Evolutionary conservation across 2,888 invertebrate genomes (phyloP), one percentile per base, ranked within the genome.

Genomic region (Macaria liturata): DNA sequence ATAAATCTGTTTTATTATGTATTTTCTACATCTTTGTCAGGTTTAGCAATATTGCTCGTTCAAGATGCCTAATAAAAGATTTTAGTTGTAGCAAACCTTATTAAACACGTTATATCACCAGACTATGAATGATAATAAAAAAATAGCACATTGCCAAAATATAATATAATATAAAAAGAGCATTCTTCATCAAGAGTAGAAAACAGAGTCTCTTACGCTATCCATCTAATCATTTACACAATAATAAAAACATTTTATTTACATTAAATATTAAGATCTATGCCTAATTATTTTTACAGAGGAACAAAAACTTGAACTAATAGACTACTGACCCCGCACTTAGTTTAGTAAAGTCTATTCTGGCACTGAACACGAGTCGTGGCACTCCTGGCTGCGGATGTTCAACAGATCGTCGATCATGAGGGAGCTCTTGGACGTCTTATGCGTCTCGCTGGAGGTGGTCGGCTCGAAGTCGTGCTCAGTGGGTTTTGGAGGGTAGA

Each of bases 201-300:
- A 68, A 71, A 77, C 74, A 76, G 76, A 80, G 75, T 53, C 46
- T 81, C 76, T 75, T 74, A 63, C 47, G 53, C 61, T 74, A 75
- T 65, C 78, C 76, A 81, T 79, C 84, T 85, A 86, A 80, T 75
- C 81, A 90, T 86, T 84, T 90, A 88, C 82, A 88, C 81, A 88
- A 82, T 82, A 86, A 84, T 87, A 89, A 86, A 88, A 89, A 87
- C 86, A 86, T 88, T 88, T 85, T 91, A 90, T 90, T 82, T 91
- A 91, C 90, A 91, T 88, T 88, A 89, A 88, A 87, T 87, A 87
- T 81, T 80, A 82, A 75, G 46, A 71, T 72, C 80, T 84, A 84
- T 57, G 52, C 74, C 84, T 87, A 85, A 72, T 73, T 80, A 75
- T 83, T 85, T 86, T 86, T 91, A 91, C 90, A 91, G 80, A 91